Percentiles rank a stretch among this genome's conserved stretches.
Conservation (phyloP, 23 tunicate species). For the Styela clava region DNA sequence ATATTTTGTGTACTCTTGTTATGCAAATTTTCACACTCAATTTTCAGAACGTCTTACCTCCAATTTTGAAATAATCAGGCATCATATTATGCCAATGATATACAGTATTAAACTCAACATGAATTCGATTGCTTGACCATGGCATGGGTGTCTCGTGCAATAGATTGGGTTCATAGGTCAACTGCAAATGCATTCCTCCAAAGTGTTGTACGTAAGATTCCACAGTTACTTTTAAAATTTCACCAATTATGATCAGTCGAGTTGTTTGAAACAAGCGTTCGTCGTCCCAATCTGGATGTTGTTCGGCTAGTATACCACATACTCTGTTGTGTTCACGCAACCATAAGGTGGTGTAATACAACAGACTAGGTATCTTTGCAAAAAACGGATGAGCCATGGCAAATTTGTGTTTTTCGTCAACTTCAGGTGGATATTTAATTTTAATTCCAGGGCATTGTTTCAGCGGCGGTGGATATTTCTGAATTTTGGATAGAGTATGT, state of each 20-base stretch:
- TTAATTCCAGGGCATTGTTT: constrained; percentile 9
- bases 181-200: constrained; percentile 42
- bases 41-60: no score
- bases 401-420: constrained; percentile 26
- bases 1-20: no score
- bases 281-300: constrained; percentile 53
- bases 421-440: background rate
- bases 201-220: constrained; percentile 54
- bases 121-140: constrained; percentile 35
- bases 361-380: constrained; percentile 31
- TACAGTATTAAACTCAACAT: constrained; percentile 36
- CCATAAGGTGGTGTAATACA: constrained; percentile 37
- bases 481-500: no score
- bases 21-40: no score
- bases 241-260: constrained; percentile 38
- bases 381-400: constrained; percentile 45
- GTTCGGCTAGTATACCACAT: constrained; percentile 29
- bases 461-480: constrained; percentile 17
- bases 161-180: constrained; percentile 44
- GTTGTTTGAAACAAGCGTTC: constrained; percentile 50
- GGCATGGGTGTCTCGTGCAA: constrained; percentile 16
- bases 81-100: constrained; percentile 46
- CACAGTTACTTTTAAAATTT: constrained; percentile 39
- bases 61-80: constrained; percentile 32
- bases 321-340: constrained; percentile 60